Conservation (phyloP, 1,140 invertebrate species). For the Pseudobourletiella spinata region DNA sequence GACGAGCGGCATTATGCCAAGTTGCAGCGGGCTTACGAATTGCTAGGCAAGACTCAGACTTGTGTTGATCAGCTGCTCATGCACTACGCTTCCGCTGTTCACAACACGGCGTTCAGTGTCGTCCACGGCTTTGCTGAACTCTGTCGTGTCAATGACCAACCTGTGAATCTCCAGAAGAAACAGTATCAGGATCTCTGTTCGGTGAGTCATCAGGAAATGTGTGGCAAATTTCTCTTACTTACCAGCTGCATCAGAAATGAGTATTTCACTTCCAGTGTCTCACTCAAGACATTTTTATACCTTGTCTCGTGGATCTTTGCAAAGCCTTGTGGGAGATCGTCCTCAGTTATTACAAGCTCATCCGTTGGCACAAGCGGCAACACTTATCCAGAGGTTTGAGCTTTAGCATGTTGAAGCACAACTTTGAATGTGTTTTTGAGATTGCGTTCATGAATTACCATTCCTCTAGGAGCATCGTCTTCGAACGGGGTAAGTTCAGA, state of each 20-base stretch:
- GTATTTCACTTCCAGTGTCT: slow-evolving; percentile 51
- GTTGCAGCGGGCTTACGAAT: slow-evolving; percentile 71
- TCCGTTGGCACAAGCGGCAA: slow-evolving; percentile 60
- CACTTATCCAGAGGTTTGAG: no score
- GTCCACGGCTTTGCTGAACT: slow-evolving; percentile 62
- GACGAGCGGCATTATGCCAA: slow-evolving; percentile 62
- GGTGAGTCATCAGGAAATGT: slow-evolving; percentile 38
- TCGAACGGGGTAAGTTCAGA: background rate
- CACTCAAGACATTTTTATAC: slow-evolving; percentile 64
- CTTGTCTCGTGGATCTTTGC: slow-evolving; percentile 69
- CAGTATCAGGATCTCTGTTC: slow-evolving; percentile 71
- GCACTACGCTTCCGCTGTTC: slow-evolving; percentile 89
- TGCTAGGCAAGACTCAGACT: slow-evolving; percentile 75
- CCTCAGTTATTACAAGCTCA: slow-evolving; percentile 67
- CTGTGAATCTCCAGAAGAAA: slow-evolving; percentile 51
- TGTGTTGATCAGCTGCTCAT: slow-evolving; percentile 91
- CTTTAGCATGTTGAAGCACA: no score
- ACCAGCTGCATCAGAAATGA: background rate
- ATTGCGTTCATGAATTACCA: background rate
- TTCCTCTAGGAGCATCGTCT: background rate
- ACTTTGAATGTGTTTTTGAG: no score
- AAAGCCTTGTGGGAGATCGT: slow-evolving; percentile 73
- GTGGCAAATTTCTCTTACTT: background rate
- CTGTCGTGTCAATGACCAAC: slow-evolving; percentile 47
- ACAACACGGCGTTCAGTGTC: slow-evolving; percentile 72